Base-by-base conservation (phyloP, 2,888 invertebrate species). In the Ectemnius cavifrons region DNA sequence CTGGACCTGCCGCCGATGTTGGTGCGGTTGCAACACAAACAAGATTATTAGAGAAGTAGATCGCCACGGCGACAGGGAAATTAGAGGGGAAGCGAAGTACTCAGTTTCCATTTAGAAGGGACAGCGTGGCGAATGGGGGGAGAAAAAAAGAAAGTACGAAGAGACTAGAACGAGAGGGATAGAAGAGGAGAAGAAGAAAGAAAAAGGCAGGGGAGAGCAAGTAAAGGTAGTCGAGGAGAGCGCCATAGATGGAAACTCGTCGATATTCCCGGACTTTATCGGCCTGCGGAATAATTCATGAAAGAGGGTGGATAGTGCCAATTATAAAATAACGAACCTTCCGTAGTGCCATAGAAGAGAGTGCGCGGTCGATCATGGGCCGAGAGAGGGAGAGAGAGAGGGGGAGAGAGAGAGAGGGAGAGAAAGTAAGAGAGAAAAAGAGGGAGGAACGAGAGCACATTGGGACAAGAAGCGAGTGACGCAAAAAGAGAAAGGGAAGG, bases 271-370 rank as follows among this genome's bases (percentile, higher is more conserved):
- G 75, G 73, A 84, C 83, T 84, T 85, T 82, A 86, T 84, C 84
- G 83, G 80, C 67, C 71, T 75, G 79, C 81, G 84, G 85, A 88
- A 88, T 87, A 88, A 88, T 88, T 88, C 88, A 86, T 87, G 87
- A 86, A 86, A 86, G 81, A 77, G 81, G 84, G 81, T 80, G 85
- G 86, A 88, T 87, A 86, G 87, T 87, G 86, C 88, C 88, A 88
- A 88, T 88, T 88, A 88, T 88, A 86, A 88, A 88, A 88, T 88
- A 88, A 88, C 87, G 88, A 88, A 88, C 82, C 81, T 67, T 69
- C 68, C 75, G 77, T 76, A 72, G 78, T 69, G 77, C 57, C 63
- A 72, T 61, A 71, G 72, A 76, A 58, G 77, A 76, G 72, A 72
- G 76, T 61, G 76, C 69, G 67, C 66, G 61, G 67, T 64, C 75